Conservation (phyloP, 2,797 vertebrate genomes). For the Peromyscus nudipes region DNA sequence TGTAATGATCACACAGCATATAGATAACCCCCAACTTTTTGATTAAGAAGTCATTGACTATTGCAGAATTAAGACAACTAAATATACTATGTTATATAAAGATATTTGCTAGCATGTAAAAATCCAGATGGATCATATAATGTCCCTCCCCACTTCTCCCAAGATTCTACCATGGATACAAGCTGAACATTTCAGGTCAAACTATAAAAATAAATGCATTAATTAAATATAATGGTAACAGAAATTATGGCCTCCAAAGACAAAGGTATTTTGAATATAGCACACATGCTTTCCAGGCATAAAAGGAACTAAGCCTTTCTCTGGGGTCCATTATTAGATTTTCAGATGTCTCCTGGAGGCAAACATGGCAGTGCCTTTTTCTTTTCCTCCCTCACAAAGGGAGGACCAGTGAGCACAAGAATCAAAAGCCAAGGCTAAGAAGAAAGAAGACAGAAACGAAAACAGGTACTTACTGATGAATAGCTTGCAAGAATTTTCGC, state of each 20-base stretch:
- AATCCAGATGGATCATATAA: not conserved
- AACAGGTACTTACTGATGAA: slow-evolving; percentile 97
- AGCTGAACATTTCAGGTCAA: slow-evolving; percentile 30
- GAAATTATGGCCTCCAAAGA: slow-evolving; percentile 34
- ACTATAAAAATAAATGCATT: not conserved
- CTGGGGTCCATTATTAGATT: slow-evolving; percentile 55
- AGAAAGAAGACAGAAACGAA: not conserved
- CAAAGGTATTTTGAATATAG: slow-evolving; percentile 49
- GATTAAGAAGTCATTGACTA: slow-evolving; percentile 20
- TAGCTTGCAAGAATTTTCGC: slow-evolving; percentile 99
- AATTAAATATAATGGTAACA: slow-evolving; percentile 27
- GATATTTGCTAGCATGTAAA: not conserved
- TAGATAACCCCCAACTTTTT: not conserved
- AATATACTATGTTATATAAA: not conserved
- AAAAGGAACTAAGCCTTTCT: slow-evolving; percentile 53
- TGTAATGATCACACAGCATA: not conserved
- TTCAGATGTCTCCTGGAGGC: slow-evolving; percentile 5
- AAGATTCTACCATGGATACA: not conserved
- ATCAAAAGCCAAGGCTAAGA: not conserved
- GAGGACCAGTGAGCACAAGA: slow-evolving; percentile 34
- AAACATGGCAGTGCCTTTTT: not conserved
- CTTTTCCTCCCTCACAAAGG: slow-evolving; percentile 28
- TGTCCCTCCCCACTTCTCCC: not conserved
- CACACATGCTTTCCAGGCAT: slow-evolving; percentile 52
- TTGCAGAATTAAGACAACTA: slow-evolving; percentile 16